Evolutionary conservation across 2,797 vertebrate species (phyloP).

Genomic region (Rhadinocentrus ornatus): DNA sequence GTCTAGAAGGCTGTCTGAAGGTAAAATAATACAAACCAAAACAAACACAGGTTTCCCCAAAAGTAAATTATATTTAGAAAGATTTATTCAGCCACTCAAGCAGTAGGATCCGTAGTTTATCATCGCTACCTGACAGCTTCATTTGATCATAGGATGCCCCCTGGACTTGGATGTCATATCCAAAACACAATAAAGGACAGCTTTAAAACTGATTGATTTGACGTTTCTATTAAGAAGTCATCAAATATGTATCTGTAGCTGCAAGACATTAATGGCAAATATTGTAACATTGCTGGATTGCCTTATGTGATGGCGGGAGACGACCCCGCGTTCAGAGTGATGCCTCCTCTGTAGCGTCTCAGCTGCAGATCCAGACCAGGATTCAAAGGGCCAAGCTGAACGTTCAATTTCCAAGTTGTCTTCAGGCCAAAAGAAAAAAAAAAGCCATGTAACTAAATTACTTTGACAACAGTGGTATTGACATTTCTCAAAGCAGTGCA

Average conservation of each 20-base stretch:
- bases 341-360: neutral
- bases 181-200: conserved; percentile 24
- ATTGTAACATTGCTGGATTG: conserved; percentile 5
- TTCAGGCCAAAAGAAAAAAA: conserved; percentile 48
- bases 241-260: conserved; percentile 21
- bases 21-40: conserved; percentile 15
- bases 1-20: conserved; percentile 2
- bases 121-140: conserved; percentile 27
- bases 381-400: conserved; percentile 2
- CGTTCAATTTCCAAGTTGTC: conserved; percentile 18
- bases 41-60: neutral
- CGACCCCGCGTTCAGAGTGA: conserved; percentile 10
- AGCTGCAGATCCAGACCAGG: conserved; percentile 28
- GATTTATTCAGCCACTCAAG: conserved; percentile 38
- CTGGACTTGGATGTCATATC: conserved; percentile 44
- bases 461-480: conserved; percentile 82
- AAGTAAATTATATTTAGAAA: conserved; percentile 24
- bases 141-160: conserved; percentile 27
- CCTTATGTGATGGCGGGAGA: neutral
- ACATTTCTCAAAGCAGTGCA: conserved; percentile 71
- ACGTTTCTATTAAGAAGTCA: conserved; percentile 37
- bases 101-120: conserved; percentile 15
- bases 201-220: conserved; percentile 26
- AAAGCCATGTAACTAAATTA: conserved; percentile 75
- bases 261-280: conserved; percentile 25